Base-by-base conservation (phyloP, 2,113 vertebrate species). In the Pituophis catenifer region DNA sequence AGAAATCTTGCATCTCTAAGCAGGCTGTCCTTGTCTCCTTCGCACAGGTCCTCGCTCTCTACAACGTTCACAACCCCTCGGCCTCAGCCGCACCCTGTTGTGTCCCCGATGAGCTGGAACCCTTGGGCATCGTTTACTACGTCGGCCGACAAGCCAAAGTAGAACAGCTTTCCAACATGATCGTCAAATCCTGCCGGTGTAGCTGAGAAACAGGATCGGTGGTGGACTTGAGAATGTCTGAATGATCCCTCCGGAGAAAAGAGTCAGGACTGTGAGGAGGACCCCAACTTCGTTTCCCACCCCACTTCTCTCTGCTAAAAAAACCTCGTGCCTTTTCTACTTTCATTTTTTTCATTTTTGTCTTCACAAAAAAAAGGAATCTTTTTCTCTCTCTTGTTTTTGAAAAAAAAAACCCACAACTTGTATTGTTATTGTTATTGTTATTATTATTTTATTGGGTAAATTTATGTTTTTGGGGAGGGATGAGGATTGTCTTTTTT, bases 1-100 rank as follows among this genome's bases (percentile, higher is more conserved):
- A n/a, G 62, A 11, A 52, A 62, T 1, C 9, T 15, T 5, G 2
- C n/a, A 21, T 8, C 12, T 75, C 75, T 26, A 13, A n/a, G 10
- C 2, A 26, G 19, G 5, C 11, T 5, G 3, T 53, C 26, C 29
- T 54, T 1, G 2, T 48, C 59, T 55, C 44, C 17, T 86, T 52
- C 24, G 26, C 90, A 0, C 97, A 99, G 99, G 98, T 99, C 95
- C 95, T 99, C 96, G 98, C 98, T 52, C 96, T 99, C 92, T 99
- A 99, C 95, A 99, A 98, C 94, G 98, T 98, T 95, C 98, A 99
- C 97, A 99, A 99, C 94, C 99, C 99, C 0, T 98, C 98, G 24
- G 99, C 98, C 1, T 99, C 99, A n/a, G 98, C 98, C 55, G 98
- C 98, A 58, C 99, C 99, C 1, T 99, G 99, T 97, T 99, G 99